A percentile compares a stretch with the other conserved stretches of the same genome.
These are phyloP conservation scores for Takifugu rubripes DNA, from an alignment of 2,797 vertebrate genomes.

Conservation along the genomic window DNA sequence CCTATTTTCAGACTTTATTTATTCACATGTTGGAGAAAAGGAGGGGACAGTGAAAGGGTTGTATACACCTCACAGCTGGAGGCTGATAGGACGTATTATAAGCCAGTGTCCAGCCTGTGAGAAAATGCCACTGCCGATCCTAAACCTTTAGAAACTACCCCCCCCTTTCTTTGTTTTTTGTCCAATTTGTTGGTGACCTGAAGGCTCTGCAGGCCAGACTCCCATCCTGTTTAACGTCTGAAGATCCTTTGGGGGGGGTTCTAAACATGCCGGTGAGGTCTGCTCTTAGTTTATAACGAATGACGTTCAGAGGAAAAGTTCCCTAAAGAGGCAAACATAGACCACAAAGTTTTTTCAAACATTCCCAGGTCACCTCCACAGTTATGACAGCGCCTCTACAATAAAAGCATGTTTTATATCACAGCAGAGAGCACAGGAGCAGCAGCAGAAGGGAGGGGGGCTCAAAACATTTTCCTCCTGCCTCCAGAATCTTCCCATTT, in stretches of 20 bases:
- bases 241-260: slow-evolving; percentile 13
- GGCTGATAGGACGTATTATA: slow-evolving; percentile 67
- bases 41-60: slow-evolving; percentile 60
- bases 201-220: slow-evolving; percentile 37
- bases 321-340: too few species aligned
- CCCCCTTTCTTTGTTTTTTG: slow-evolving; percentile 11
- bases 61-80: slow-evolving; percentile 75
- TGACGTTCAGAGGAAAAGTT: slow-evolving; percentile 2
- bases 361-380: neutral
- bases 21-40: slow-evolving; percentile 63
- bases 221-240: slow-evolving; percentile 33
- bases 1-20: slow-evolving; percentile 66
- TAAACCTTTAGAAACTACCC: slow-evolving; percentile 37
- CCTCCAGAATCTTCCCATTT: slow-evolving; percentile 47
- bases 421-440: slow-evolving; percentile 11
- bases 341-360: neutral
- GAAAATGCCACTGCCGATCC: slow-evolving; percentile 51
- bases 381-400: neutral
- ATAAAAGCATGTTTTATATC: too few species aligned
- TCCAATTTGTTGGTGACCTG: slow-evolving; percentile 42
- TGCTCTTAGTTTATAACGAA: slow-evolving; percentile 4
- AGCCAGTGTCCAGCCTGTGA: slow-evolving; percentile 58
- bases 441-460: slow-evolving; percentile 26
- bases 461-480: slow-evolving; percentile 52
- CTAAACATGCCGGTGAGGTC: slow-evolving; percentile 25